Percentiles rank a stretch among this genome's conserved stretches.
Evolutionary conservation across 2,888 invertebrate species (phyloP).

Genomic region (Oxycera nigricornis): DNA sequence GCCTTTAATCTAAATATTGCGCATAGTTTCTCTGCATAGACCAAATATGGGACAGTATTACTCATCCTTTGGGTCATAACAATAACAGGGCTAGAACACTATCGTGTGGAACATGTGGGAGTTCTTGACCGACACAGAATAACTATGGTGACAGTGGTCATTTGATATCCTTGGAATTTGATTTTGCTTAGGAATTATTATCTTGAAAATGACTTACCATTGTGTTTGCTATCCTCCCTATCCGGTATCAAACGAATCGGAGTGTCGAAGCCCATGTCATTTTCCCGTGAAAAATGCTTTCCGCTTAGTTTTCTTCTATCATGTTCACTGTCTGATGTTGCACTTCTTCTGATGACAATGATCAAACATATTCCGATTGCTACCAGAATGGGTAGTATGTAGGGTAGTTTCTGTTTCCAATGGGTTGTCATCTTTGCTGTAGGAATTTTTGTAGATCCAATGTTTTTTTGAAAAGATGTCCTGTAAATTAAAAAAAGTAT

Average conservation of each 20-base stretch:
- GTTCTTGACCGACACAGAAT: too few species aligned
- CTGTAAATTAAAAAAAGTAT: not conserved
- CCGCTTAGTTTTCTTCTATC: slow-evolving; percentile 12
- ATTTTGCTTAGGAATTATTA: not conserved
- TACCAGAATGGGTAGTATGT: slow-evolving; percentile 42
- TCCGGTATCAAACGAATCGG: slow-evolving; percentile 3
- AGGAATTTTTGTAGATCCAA: not conserved
- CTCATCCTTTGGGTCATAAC: not conserved
- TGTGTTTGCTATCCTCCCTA: slow-evolving; percentile 9
- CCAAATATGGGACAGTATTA: slow-evolving; percentile 14
- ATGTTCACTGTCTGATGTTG: slow-evolving; percentile 37
- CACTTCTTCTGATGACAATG: slow-evolving; percentile 44
- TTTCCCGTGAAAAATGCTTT: not conserved
- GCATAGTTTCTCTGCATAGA: slow-evolving; percentile 2
- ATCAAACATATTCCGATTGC: slow-evolving; percentile 42
- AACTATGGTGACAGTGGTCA: not conserved
- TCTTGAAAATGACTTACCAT: slow-evolving; percentile 12
- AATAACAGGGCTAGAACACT: not conserved
- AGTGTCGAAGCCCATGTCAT: not conserved
- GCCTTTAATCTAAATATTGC: not conserved
- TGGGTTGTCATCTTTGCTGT: slow-evolving; percentile 47
- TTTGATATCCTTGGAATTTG: not conserved
- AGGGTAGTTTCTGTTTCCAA: slow-evolving; percentile 47
- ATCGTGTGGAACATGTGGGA: not conserved
- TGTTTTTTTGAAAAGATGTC: not conserved